phyloP scores from a whole-genome alignment of 2,113 vertebrate genomes.

The Zingel zingel region DNA sequence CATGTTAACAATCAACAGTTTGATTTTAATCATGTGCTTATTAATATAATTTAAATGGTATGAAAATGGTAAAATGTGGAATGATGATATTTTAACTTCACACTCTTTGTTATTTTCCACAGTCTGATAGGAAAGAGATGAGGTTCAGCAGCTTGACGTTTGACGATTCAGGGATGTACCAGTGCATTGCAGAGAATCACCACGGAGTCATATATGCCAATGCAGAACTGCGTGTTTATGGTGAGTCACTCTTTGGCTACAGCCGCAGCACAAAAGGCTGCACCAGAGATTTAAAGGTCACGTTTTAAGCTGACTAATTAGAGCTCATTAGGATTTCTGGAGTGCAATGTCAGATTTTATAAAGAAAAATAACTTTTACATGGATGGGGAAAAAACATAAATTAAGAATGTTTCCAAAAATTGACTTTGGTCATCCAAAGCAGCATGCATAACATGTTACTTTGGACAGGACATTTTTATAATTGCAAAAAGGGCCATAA shows the following conservation, averaged over 20 bases:
- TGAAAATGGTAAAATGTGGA: not conserved
- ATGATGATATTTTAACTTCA: not conserved
- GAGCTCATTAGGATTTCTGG: conserved; percentile 21
- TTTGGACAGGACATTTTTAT: conserved; percentile 4
- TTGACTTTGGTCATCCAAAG: not conserved
- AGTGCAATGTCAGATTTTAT: not conserved
- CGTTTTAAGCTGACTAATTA: conserved; percentile 20
- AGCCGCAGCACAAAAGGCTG: conserved; percentile 1
- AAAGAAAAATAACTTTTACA: not conserved
- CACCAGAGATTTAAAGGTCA: conserved; percentile 33
- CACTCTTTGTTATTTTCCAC: conserved; percentile 28
- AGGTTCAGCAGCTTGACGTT: conserved; percentile 87
- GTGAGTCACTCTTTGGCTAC: conserved; percentile 83
- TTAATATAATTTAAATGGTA: not conserved
- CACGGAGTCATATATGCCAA: conserved; percentile 92
- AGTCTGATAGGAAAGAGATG: conserved; percentile 89
- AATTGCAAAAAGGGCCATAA: not conserved
- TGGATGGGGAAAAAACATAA: not conserved
- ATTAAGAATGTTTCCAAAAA: not conserved
- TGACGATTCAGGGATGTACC: conserved; percentile 95
- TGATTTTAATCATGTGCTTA: conserved; percentile 21
- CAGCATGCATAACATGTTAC: not conserved
- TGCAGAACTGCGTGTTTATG: conserved; percentile 93
- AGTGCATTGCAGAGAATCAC: conserved; percentile 94
- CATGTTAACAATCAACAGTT: conserved; percentile 31